Evolutionary conservation across 2,797 vertebrate species (phyloP).

Genomic region (Hyperoplus immaculatus): DNA sequence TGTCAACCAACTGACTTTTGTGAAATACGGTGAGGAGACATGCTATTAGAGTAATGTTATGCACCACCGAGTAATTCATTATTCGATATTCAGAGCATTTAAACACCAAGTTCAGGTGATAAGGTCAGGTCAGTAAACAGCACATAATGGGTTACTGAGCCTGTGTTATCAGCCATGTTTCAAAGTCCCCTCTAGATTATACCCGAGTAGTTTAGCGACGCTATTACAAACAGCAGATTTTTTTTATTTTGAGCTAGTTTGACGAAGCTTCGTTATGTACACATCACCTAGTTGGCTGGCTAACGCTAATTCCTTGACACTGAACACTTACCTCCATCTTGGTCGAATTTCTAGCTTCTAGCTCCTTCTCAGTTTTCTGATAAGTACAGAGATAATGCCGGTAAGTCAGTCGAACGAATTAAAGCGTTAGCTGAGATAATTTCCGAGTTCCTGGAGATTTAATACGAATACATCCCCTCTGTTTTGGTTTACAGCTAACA

Average conservation of each 20-base stretch:
- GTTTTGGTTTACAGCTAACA: conserved; percentile 62
- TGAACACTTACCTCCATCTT: conserved; percentile 80
- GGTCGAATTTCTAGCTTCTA: conserved; percentile 30
- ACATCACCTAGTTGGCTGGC: conserved; percentile 16
- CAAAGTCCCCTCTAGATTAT: background rate
- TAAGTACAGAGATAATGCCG: background rate
- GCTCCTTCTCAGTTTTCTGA: conserved; percentile 21
- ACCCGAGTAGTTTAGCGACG: fast-evolving
- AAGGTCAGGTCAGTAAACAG: background rate
- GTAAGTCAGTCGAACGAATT: background rate
- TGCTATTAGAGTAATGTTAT: background rate
- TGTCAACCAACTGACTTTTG: background rate
- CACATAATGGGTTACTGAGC: background rate
- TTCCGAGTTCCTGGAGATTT: background rate
- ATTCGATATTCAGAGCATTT: background rate
- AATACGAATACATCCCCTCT: conserved; percentile 32
- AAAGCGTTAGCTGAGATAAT: background rate
- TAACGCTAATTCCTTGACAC: conserved; percentile 61
- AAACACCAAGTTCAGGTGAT: background rate
- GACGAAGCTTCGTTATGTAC: background rate
- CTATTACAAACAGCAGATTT: background rate
- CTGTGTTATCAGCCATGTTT: background rate
- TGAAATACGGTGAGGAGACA: background rate
- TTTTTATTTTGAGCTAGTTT: background rate
- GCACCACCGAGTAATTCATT: too few species aligned